Evolutionary conservation across 2,888 invertebrate species (phyloP).

Genomic region (Ischnura elegans): DNA sequence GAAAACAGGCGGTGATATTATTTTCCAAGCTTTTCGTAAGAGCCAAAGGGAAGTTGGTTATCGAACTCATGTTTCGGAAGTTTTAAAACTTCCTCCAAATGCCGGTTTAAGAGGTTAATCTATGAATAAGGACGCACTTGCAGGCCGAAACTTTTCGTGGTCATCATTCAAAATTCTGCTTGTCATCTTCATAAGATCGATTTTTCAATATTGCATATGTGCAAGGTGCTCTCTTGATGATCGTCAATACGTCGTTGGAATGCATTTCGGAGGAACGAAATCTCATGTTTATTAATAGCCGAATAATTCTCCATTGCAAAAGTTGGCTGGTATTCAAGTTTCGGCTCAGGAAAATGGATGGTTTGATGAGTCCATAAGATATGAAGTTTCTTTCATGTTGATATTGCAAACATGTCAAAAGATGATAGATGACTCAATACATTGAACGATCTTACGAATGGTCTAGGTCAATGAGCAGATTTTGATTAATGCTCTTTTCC

Average conservation of each 20-base stretch:
- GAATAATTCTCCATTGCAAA: neutral
- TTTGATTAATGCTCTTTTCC: constrained; percentile 10
- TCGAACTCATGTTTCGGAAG: neutral
- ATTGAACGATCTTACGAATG: neutral
- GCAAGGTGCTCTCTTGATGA: neutral
- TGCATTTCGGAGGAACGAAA: neutral
- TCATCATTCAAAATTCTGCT: neutral
- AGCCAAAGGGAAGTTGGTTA: neutral
- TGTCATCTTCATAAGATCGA: neutral
- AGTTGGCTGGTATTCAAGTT: constrained; percentile 23
- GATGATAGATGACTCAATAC: neutral
- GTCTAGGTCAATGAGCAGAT: neutral
- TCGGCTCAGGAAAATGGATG: neutral
- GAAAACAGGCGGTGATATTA: neutral
- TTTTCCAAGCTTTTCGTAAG: neutral
- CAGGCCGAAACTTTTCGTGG: neutral
- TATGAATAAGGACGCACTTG: neutral
- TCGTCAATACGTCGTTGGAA: neutral
- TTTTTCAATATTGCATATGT: neutral
- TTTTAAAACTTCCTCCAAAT: neutral
- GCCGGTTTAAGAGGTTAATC: neutral
- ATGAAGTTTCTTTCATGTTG: constrained; percentile 6
- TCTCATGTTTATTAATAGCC: constrained; percentile 30
- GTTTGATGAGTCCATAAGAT: constrained; percentile 20
- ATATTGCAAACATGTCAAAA: constrained; percentile 3